A percentile compares a stretch with the other conserved stretches of the same genome.
phyloP scores from a whole-genome alignment of 2,888 invertebrate genomes.

The Cataglyphis albicans region DNA sequence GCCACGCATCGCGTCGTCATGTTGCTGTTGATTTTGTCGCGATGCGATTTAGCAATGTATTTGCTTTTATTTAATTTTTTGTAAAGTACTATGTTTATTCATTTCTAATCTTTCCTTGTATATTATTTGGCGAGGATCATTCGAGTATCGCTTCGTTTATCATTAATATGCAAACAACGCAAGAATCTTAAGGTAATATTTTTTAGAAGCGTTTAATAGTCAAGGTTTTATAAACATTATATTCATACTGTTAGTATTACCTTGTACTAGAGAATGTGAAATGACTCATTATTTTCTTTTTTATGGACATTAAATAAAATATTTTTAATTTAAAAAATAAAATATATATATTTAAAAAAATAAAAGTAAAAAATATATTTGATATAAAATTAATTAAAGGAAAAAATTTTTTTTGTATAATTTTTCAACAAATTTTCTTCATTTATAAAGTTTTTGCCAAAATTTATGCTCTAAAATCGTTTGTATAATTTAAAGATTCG shows the following conservation, averaged over 20 bases:
- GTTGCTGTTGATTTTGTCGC: constrained; percentile 33
- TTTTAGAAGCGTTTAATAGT: constrained; percentile 11
- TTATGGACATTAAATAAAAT: background rate
- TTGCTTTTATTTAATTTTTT: constrained; percentile 31
- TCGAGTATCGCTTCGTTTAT: constrained; percentile 29
- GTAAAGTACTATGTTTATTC: constrained; percentile 26
- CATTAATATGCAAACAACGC: constrained; percentile 22
- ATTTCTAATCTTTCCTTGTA: constrained; percentile 22
- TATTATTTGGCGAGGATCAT: constrained; percentile 15
- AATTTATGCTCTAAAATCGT: background rate
- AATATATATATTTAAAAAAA: too few species aligned
- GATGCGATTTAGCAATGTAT: background rate
- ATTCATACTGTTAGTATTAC: background rate
- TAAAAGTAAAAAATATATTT: background rate
- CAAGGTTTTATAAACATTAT: background rate
- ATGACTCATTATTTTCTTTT: background rate
- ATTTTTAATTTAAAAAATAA: background rate
- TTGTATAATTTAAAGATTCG: background rate
- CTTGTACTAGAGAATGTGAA: background rate
- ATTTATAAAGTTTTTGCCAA: background rate
- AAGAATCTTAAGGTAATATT: constrained; percentile 27
- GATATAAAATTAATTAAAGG: background rate
- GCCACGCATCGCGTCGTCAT: constrained; percentile 1
- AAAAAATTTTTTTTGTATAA: background rate
- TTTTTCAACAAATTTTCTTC: background rate